Conservation (phyloP, 2,888 invertebrate genomes). For the Athalia circularis region DNA sequence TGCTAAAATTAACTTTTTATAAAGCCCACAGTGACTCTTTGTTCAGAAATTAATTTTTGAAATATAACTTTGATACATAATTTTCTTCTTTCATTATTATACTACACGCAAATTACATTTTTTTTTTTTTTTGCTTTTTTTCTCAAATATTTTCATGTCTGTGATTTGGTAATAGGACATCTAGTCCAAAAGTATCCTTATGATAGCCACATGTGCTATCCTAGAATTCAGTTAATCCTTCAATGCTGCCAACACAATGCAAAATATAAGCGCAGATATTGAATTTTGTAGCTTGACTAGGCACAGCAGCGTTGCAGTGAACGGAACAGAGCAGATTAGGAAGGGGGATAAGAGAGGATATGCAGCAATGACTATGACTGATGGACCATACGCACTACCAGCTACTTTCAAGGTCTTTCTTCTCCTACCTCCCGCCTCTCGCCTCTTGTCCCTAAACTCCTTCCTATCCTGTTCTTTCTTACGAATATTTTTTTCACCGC, state of each 20-base stretch:
- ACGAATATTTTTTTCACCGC: conserved; percentile 47
- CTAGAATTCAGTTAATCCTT: neutral
- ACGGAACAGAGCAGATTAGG: neutral
- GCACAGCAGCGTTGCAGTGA: neutral
- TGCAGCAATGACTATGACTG: conserved; percentile 26
- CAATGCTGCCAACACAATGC: neutral
- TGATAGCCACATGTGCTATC: neutral
- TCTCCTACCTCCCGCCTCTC: conserved; percentile 10
- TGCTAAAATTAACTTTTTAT: conserved; percentile 40
- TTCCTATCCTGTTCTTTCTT: conserved; percentile 25
- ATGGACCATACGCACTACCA: conserved; percentile 23
- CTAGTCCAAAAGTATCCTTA: too few species aligned
- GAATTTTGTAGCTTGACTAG: neutral
- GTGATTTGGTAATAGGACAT: neutral
- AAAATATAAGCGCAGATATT: neutral
- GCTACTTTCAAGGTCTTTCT: conserved; percentile 39
- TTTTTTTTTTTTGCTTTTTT: neutral
- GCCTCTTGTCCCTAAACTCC: conserved; percentile 20
- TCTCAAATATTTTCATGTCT: neutral
- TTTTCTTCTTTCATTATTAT: neutral
- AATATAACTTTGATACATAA: neutral
- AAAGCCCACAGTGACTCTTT: conserved; percentile 15
- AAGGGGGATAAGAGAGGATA: neutral
- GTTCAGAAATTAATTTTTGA: conserved; percentile 31
- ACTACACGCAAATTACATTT: neutral